Conservation (phyloP, 2,797 vertebrate genomes). For the Carapus acus region DNA sequence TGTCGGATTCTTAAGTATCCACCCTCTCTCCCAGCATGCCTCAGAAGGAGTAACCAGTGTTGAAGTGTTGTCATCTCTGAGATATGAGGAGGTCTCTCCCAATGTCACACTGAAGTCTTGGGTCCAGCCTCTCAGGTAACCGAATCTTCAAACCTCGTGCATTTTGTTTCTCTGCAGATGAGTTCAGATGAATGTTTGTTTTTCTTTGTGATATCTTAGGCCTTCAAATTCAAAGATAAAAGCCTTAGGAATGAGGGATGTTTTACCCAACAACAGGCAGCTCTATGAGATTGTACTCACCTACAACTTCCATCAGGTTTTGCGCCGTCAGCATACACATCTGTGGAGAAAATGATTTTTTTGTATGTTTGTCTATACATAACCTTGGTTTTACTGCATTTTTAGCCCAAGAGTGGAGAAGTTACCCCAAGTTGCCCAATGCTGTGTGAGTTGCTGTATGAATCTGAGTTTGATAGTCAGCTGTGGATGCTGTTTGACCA, state of each 20-base stretch:
- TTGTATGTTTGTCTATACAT: background rate
- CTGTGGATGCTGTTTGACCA: conserved; percentile 98
- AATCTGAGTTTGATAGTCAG: conserved; percentile 98
- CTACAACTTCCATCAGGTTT: conserved; percentile 94
- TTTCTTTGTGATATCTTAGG: conserved; percentile 56
- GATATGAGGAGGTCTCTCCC: conserved; percentile 93
- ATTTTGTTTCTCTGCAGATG: conserved; percentile 1
- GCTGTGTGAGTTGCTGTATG: conserved; percentile 92
- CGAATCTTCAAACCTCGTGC: no score
- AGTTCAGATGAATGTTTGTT: background rate
- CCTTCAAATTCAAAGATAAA: conserved; percentile 89
- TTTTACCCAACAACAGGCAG: conserved; percentile 94
- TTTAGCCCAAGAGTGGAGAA: conserved; percentile 93
- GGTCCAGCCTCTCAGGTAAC: conserved; percentile 94
- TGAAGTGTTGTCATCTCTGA: conserved; percentile 85
- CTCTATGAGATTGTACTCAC: conserved; percentile 92
- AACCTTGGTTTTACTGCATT: conserved; percentile 1
- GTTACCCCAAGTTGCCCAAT: conserved; percentile 94
- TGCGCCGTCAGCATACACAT: no score
- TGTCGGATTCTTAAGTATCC: no score
- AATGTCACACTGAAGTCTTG: conserved; percentile 93
- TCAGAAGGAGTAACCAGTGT: conserved; percentile 92
- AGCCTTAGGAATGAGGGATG: conserved; percentile 86
- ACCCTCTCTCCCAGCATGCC: conserved; percentile 76
- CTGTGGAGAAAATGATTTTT: no score